These are phyloP conservation scores for Bhutanitis thaidina DNA, from an alignment of 2,888 invertebrate genomes.

Conservation along the genomic window DNA sequence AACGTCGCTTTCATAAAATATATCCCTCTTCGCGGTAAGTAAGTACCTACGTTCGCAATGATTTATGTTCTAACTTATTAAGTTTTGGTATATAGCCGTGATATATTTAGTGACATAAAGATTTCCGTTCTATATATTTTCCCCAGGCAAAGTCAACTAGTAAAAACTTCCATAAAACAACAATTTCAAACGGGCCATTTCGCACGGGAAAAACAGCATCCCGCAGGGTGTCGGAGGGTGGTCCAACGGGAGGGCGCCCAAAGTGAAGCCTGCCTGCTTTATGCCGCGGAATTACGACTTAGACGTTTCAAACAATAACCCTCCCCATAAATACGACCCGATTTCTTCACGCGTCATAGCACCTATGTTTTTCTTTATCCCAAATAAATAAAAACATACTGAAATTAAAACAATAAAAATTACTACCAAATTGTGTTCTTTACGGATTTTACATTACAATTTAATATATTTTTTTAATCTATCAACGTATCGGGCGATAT, in stretches of 20 bases:
- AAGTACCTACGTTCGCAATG: conserved; percentile 6
- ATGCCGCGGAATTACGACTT: conserved; percentile 78
- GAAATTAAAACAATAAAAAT: conserved; percentile 30
- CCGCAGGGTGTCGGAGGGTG: conserved; percentile 44
- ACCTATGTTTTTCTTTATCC: conserved; percentile 61
- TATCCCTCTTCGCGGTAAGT: conserved; percentile 1
- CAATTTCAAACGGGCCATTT: conserved; percentile 79
- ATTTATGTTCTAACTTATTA: conserved; percentile 21
- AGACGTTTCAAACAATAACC: conserved; percentile 81
- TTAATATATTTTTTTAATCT: too few species aligned
- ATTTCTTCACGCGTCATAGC: conserved; percentile 78
- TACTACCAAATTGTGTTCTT: background rate
- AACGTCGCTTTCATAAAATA: conserved; percentile 5
- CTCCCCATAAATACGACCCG: conserved; percentile 73
- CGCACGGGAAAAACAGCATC: conserved; percentile 76
- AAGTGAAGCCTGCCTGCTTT: conserved; percentile 72
- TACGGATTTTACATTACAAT: too few species aligned
- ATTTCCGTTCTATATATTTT: conserved; percentile 69
- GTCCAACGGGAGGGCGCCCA: conserved; percentile 44
- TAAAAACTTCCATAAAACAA: conserved; percentile 80
- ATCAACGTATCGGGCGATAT: too few species aligned
- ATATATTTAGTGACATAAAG: conserved; percentile 45
- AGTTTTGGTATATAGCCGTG: conserved; percentile 21
- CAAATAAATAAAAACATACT: conserved; percentile 26
- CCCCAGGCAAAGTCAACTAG: conserved; percentile 75